phyloP scores from a whole-genome alignment of 1,140 invertebrate species.

The Thereuonema tuberculata region DNA sequence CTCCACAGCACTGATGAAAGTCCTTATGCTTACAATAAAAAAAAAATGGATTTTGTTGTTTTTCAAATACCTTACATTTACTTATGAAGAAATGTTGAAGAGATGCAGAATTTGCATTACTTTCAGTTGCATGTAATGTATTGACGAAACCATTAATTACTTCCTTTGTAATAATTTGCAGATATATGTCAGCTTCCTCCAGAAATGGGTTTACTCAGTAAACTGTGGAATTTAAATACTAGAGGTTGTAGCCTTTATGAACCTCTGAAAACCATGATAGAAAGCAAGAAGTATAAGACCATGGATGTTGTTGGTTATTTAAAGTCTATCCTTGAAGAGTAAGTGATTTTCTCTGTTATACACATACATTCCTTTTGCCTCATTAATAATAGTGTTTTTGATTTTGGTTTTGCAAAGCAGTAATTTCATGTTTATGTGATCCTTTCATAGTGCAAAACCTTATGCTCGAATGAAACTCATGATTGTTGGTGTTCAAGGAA shows the following conservation, averaged over 20 bases:
- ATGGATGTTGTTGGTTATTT: constrained; percentile 94
- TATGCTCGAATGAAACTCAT: constrained; percentile 95
- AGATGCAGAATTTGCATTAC: neutral
- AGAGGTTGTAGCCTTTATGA: constrained; percentile 75
- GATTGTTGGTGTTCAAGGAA: constrained; percentile 89
- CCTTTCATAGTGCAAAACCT: constrained; percentile 57
- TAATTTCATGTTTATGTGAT: neutral
- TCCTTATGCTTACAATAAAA: no score
- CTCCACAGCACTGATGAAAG: no score
- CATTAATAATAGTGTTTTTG: neutral
- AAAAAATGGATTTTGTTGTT: no score
- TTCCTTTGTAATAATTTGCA: no score
- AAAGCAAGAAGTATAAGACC: constrained; percentile 84
- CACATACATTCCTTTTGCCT: constrained; percentile 9
- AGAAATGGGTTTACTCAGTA: constrained; percentile 81
- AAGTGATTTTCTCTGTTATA: no score
- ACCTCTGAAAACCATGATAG: constrained; percentile 81
- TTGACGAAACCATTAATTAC: no score
- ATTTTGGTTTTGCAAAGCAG: constrained; percentile 5
- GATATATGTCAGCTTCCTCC: constrained; percentile 77
- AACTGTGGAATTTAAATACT: constrained; percentile 92
- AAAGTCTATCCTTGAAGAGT: constrained; percentile 50
- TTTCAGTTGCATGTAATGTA: no score
- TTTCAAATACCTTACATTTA: no score
- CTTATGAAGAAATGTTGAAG: no score